phyloP scores from a whole-genome alignment of 2,113 vertebrate genomes.

The Percopsis transmontana region DNA sequence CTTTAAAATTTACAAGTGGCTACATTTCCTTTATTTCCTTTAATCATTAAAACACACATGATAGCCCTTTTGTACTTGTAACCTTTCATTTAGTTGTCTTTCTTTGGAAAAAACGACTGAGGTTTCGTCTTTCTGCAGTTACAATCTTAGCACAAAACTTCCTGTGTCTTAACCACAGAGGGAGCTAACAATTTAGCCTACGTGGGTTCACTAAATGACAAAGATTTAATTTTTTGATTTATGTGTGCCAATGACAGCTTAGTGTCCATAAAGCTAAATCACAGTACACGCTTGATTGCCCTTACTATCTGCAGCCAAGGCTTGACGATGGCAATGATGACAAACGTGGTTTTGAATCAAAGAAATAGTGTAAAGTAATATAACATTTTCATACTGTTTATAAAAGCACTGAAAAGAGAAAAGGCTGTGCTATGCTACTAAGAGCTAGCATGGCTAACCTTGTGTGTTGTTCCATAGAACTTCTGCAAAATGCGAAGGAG shows the following conservation, averaged over 20 bases:
- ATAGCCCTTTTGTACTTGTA: slow-evolving; percentile 37
- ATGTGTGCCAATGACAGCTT: slow-evolving; percentile 48
- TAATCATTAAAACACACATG: slow-evolving; percentile 14
- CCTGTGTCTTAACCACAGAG: slow-evolving; percentile 65
- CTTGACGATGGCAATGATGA: slow-evolving; percentile 37
- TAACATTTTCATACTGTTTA: slow-evolving; percentile 31
- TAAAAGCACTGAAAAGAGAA: background rate
- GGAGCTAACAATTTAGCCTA: slow-evolving; percentile 53
- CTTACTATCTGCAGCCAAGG: slow-evolving; percentile 36
- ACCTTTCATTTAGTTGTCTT: slow-evolving; percentile 53
- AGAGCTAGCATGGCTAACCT: slow-evolving; percentile 16
- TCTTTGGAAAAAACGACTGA: slow-evolving; percentile 31
- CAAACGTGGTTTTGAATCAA: slow-evolving; percentile 45
- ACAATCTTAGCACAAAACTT: slow-evolving; percentile 65
- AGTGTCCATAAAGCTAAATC: slow-evolving; percentile 38
- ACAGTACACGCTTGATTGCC: slow-evolving; percentile 38
- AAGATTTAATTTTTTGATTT: slow-evolving; percentile 42
- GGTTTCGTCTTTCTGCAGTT: slow-evolving; percentile 36
- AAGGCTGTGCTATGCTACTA: slow-evolving; percentile 21
- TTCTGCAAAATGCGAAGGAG: slow-evolving; percentile 46
- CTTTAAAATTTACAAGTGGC: background rate
- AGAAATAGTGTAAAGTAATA: slow-evolving; percentile 33
- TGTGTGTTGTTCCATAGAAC: slow-evolving; percentile 23
- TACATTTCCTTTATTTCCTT: background rate
- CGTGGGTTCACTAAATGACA: slow-evolving; percentile 62